Conservation (phyloP, 1,140 invertebrate species). For the Drosophila sechellia region DNA sequence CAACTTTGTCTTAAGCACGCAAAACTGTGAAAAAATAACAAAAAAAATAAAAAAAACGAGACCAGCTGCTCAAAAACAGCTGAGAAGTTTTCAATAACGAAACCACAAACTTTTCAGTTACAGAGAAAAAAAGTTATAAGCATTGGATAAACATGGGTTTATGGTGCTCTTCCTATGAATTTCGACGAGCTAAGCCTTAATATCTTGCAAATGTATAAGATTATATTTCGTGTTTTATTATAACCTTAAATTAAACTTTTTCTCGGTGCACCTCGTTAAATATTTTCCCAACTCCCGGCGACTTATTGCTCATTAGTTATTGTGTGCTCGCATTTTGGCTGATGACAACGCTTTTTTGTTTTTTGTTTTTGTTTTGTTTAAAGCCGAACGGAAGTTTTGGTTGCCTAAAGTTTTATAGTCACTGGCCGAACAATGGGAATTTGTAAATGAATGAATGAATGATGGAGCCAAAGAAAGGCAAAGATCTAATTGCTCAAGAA, state of each 20-base stretch:
- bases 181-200: background rate
- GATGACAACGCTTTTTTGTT: conserved; percentile 28
- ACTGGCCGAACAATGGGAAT: conserved; percentile 1
- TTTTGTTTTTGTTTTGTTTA: background rate
- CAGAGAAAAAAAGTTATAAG: conserved; percentile 1
- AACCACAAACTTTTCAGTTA: conserved; percentile 33
- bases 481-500: conserved; percentile 12
- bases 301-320: conserved; percentile 43
- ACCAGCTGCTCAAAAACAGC: conserved; percentile 54
- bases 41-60: conserved; percentile 47
- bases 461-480: conserved; percentile 1
- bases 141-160: background rate
- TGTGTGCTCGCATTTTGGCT: conserved; percentile 31
- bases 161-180: background rate
- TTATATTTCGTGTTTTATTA: background rate
- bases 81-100: conserved; percentile 45
- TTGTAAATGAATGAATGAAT: conserved; percentile 14
- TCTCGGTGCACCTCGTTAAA: conserved; percentile 2
- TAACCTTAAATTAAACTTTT: background rate
- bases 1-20: conserved; percentile 47
- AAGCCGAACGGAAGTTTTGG: conserved; percentile 26
- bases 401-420: conserved; percentile 10
- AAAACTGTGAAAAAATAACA: conserved; percentile 38
- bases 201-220: background rate
- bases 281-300: conserved; percentile 1